These are phyloP conservation scores for Eilema sororculum DNA, from an alignment of 2,888 invertebrate species.

Conservation along the genomic window DNA sequence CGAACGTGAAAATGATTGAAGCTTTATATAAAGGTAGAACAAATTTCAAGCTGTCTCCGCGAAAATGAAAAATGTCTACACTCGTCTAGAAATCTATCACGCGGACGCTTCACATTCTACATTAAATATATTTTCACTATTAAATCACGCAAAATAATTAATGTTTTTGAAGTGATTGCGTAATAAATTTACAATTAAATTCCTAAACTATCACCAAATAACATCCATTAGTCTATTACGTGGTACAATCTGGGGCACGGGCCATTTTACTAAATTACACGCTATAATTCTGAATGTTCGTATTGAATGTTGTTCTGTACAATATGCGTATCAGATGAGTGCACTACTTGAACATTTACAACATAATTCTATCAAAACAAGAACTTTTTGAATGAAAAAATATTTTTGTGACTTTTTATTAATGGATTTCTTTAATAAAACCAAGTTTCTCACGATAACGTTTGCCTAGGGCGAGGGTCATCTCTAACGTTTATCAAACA, in stretches of 20 bases:
- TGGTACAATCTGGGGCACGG: constrained; percentile 53
- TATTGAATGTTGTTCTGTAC: constrained; percentile 29
- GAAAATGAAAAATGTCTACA: constrained; percentile 11
- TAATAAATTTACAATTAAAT: constrained; percentile 37
- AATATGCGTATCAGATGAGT: neutral
- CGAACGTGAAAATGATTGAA: constrained; percentile 43
- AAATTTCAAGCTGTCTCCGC: constrained; percentile 12
- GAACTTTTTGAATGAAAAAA: constrained; percentile 9
- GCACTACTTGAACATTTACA: neutral
- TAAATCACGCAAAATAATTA: constrained; percentile 41
- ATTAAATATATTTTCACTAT: neutral
- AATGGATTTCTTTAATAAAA: constrained; percentile 35
- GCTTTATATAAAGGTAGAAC: constrained; percentile 22
- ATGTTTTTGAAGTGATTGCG: constrained; percentile 36
- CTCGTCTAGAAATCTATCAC: neutral
- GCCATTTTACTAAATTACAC: constrained; percentile 52
- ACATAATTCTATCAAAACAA: neutral
- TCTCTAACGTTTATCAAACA: constrained; percentile 65
- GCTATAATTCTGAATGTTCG: constrained; percentile 35
- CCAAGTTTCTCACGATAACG: constrained; percentile 61
- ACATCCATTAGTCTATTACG: constrained; percentile 48
- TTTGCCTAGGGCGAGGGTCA: constrained; percentile 58
- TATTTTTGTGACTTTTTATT: constrained; percentile 17
- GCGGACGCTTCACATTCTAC: neutral
- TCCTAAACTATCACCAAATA: constrained; percentile 30